phyloP scores from a whole-genome alignment of 2,888 invertebrate genomes.

The Tetranychus truncatus region DNA sequence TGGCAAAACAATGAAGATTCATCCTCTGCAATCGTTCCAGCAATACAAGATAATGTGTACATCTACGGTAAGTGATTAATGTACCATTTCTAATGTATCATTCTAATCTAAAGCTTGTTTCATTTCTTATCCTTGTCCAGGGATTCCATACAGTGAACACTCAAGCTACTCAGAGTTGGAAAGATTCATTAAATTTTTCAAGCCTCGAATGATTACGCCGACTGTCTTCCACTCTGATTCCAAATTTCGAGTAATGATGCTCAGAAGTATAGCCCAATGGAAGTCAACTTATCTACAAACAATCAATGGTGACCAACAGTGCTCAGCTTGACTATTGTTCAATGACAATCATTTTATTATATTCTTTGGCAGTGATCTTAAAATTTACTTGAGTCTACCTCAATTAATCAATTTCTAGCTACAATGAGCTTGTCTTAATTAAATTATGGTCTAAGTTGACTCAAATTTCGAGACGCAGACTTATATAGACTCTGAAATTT shows the following conservation, averaged over 20 bases:
- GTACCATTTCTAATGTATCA: neutral
- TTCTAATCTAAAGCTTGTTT: slow-evolving; percentile 7
- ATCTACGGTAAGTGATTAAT: slow-evolving; percentile 33
- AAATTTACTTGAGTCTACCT: too few relatives aligned
- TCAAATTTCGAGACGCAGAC: too few relatives aligned
- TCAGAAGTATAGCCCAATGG: neutral
- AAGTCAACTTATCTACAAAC: neutral
- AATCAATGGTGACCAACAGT: too few relatives aligned
- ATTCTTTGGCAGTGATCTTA: too few relatives aligned
- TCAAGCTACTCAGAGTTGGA: slow-evolving; percentile 50
- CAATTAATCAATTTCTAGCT: too few relatives aligned
- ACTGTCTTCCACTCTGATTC: slow-evolving; percentile 37
- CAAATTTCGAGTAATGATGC: slow-evolving; percentile 11
- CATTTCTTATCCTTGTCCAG: slow-evolving; percentile 28
- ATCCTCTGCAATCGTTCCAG: slow-evolving; percentile 30
- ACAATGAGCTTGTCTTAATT: too few relatives aligned
- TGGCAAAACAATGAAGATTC: slow-evolving; percentile 42
- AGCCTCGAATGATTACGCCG: slow-evolving; percentile 46
- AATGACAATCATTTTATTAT: too few relatives aligned
- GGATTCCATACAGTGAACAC: slow-evolving; percentile 40
- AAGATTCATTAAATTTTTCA: slow-evolving; percentile 48
- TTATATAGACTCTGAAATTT: too few relatives aligned
- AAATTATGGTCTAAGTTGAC: too few relatives aligned
- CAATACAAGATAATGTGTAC: slow-evolving; percentile 32
- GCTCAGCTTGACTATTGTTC: too few relatives aligned